Evolutionary conservation across 2,888 invertebrate species (phyloP), one percentile per base, ranked within the genome.

Genomic region (Orchestes rusci): DNA sequence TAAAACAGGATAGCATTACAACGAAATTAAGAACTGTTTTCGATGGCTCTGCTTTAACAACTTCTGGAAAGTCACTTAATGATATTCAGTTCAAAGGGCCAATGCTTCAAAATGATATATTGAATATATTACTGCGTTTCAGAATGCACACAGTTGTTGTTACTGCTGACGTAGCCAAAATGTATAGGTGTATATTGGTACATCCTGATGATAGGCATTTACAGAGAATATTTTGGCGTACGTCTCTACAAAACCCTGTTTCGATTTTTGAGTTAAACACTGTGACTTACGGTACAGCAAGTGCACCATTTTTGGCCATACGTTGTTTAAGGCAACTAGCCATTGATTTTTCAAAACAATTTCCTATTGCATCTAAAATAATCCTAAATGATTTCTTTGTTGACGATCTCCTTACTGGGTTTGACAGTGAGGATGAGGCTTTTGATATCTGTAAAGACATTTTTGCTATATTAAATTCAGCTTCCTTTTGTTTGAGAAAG

Each of bases 31-130:
- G 43, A 18, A 31, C 33, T 10, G 43, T 43, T n/a, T 43, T 43
- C 37, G 36, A 43, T 23, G 43, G 27, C 4, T 37, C 43, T 18
- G 29, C 28, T 19, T 31, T 33, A 31, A 43, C 43, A 2, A 23
- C 15, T n/a, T 37, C 43, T 16, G 43, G 37, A 30, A 43, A 37
- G 16, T 43, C 43, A 10, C 29, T 43, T 28, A 36, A 37, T 43
- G 43, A 35, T 13, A 42, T 43, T 2, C 37, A 31, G n/a, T 30
- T 18, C 17, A 5, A 5, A 4, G 34, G 42, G 5, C 34, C 42
- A 15, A 17, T 27, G 10, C 20, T 37, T 5, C 37, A 29, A 20
- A 42, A 35, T 13, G 27, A 42, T 35, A 42, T 42, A n/a, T 42
- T 35, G 16, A 13, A 19, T 10, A 42, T 42, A n/a, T 8, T 42